Conservation (phyloP, 2,888 invertebrate species). For the Euphydryas editha region DNA sequence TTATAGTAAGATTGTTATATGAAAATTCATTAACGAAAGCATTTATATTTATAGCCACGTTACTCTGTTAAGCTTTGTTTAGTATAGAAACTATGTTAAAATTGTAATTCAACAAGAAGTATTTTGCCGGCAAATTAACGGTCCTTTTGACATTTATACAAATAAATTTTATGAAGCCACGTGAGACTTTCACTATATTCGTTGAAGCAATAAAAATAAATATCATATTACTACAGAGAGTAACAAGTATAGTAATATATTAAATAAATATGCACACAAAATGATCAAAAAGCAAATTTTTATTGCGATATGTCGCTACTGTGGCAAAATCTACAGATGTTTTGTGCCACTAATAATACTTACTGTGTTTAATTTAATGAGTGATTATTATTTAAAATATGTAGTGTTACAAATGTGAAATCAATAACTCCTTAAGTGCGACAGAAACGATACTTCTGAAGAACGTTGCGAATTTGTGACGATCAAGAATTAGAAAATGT, state of each 20-base stretch:
- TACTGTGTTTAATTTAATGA: neutral
- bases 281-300: neutral
- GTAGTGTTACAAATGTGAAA: too few relatives aligned
- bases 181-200: neutral
- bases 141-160: constrained; percentile 9
- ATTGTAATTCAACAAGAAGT: neutral
- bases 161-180: constrained; percentile 3
- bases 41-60: too few relatives aligned
- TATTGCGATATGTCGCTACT: neutral
- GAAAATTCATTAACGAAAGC: too few relatives aligned
- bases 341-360: neutral
- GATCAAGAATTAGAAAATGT: too few relatives aligned
- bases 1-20: too few relatives aligned
- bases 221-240: neutral
- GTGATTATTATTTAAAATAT: neutral
- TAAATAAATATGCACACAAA: neutral
- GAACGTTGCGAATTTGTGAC: too few relatives aligned
- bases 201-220: neutral
- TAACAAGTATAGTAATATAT: too few relatives aligned
- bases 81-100: neutral
- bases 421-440: too few relatives aligned
- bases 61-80: too few relatives aligned
- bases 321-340: constrained; percentile 4
- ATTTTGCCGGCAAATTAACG: constrained; percentile 7
- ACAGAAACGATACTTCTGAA: too few relatives aligned